These are phyloP conservation scores for Eilema griseolum DNA, from an alignment of 2,888 invertebrate species.

Conservation along the genomic window DNA sequence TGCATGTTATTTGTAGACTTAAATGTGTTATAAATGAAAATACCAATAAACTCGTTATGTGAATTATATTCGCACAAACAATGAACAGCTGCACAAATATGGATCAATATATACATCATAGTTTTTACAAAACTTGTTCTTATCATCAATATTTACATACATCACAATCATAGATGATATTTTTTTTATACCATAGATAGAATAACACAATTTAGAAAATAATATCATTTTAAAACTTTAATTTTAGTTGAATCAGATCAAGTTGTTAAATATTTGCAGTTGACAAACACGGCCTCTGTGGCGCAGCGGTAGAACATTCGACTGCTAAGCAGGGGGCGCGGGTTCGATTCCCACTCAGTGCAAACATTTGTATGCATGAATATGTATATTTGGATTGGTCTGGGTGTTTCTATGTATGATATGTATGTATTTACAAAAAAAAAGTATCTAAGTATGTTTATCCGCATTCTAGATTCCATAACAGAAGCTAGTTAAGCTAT, in stretches of 20 bases:
- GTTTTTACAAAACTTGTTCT: slow-evolving; percentile 69
- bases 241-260: slow-evolving; percentile 30
- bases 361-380: too few relatives aligned
- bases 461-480: too few relatives aligned
- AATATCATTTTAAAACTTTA: slow-evolving; percentile 29
- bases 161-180: slow-evolving; percentile 59
- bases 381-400: too few relatives aligned
- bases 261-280: slow-evolving; percentile 6
- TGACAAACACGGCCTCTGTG: too few relatives aligned
- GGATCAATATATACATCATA: slow-evolving; percentile 57
- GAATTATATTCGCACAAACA: slow-evolving; percentile 81
- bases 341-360: too few relatives aligned
- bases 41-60: slow-evolving; percentile 58
- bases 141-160: slow-evolving; percentile 66
- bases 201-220: slow-evolving; percentile 27
- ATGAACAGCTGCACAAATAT: slow-evolving; percentile 73
- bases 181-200: slow-evolving; percentile 27
- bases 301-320: too few relatives aligned
- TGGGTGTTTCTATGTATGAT: too few relatives aligned
- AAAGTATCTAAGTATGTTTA: too few relatives aligned
- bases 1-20: too few relatives aligned
- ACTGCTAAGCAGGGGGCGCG: too few relatives aligned
- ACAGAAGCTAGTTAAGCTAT: too few relatives aligned
- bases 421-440: too few relatives aligned
- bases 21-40: slow-evolving; percentile 48